Percentiles rank a stretch among this genome's conserved stretches.
Conservation (phyloP, 1,140 invertebrate genomes). For the Drosophila grimshawi region DNA sequence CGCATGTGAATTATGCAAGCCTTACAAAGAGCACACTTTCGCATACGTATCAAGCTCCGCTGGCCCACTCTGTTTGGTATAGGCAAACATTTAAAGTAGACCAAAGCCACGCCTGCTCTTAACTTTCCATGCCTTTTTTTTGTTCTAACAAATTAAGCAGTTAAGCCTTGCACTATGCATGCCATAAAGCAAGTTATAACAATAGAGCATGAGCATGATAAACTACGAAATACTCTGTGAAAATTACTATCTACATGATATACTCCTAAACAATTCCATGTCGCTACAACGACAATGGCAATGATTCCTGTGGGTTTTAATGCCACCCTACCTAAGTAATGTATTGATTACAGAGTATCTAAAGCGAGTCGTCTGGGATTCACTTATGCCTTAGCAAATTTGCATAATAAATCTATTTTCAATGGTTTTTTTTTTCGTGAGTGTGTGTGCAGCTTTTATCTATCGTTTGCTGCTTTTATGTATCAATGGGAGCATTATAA, state of each 20-base stretch:
- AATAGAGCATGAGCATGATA: not conserved
- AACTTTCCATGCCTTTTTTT: slow-evolving; percentile 22
- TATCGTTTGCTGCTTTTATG: slow-evolving; percentile 41
- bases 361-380: slow-evolving; percentile 40
- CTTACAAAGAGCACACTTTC: slow-evolving; percentile 26
- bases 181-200: slow-evolving; percentile 18
- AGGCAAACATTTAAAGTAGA: slow-evolving; percentile 40
- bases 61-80: slow-evolving; percentile 7
- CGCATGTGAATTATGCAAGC: slow-evolving; percentile 57
- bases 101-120: slow-evolving; percentile 38
- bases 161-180: slow-evolving; percentile 48
- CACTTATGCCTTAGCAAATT: slow-evolving; percentile 75
- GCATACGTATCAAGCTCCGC: not conserved
- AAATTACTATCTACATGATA: not conserved
- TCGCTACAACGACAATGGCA: too few relatives aligned
- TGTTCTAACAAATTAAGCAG: slow-evolving; percentile 71
- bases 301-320: too few relatives aligned
- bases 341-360: slow-evolving; percentile 20
- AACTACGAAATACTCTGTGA: slow-evolving; percentile 9
- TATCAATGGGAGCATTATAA: slow-evolving; percentile 65
- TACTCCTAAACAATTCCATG: too few relatives aligned
- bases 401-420: slow-evolving; percentile 83
- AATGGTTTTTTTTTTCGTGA: slow-evolving; percentile 64
- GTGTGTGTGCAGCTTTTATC: slow-evolving; percentile 41
- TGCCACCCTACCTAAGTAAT: not conserved